Evolutionary conservation across 2,113 vertebrate species (phyloP).

Genomic region (Pachypanchax playfairii): DNA sequence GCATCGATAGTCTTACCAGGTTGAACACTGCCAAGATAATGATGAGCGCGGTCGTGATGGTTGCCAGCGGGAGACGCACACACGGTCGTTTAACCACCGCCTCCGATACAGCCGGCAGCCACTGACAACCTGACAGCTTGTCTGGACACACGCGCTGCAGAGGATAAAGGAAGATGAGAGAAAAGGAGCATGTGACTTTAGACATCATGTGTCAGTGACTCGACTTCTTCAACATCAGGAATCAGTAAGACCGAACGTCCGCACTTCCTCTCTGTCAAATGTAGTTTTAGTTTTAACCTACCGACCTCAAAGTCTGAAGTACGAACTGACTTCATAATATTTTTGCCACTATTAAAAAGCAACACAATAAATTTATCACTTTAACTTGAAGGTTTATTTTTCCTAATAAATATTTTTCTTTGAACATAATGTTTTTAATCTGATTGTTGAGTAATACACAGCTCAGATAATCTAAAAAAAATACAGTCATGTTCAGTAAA

Average conservation of each 20-base stretch:
- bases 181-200: conserved; percentile 17
- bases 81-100: conserved; percentile 87
- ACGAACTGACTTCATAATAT: neutral
- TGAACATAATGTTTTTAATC: too few species aligned
- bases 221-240: conserved; percentile 41
- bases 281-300: neutral
- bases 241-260: conserved; percentile 8
- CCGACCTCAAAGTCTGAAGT: too few species aligned
- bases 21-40: conserved; percentile 86
- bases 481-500: too few species aligned
- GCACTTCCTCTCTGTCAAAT: neutral
- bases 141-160: conserved; percentile 84
- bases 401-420: neutral
- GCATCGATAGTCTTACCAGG: conserved; percentile 78
- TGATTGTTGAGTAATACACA: too few species aligned
- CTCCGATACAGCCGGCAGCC: conserved; percentile 79
- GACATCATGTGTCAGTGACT: conserved; percentile 27
- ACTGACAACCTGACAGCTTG: conserved; percentile 74
- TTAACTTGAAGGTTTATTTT: accelerated
- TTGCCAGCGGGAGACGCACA: conserved; percentile 85
- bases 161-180: neutral
- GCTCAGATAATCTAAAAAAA: too few species aligned
- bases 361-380: neutral
- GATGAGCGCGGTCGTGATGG: conserved; percentile 83
- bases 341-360: neutral